phyloP scores from a whole-genome alignment of 2,797 vertebrate species.

The Sebastes miniatus region DNA sequence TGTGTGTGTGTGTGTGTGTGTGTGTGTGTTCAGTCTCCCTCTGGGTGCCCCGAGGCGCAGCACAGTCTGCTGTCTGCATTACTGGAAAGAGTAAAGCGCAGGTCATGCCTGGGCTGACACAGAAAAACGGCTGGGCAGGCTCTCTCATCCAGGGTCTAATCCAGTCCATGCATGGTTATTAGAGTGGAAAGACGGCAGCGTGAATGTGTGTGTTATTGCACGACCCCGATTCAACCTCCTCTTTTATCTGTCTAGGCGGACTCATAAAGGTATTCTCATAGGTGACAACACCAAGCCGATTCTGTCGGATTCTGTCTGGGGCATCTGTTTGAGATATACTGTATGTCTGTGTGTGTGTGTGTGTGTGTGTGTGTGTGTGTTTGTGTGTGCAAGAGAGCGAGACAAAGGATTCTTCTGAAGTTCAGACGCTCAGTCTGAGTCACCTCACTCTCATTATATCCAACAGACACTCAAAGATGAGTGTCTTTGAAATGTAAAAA shows the following conservation, averaged over 20 bases:
- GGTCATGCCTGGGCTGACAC: conserved; percentile 68
- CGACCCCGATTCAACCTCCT: conserved; percentile 41
- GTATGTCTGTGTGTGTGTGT: background rate
- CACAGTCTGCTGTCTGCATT: conserved; percentile 63
- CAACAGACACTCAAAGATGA: conserved; percentile 7
- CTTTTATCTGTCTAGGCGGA: conserved; percentile 49
- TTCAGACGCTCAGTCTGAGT: conserved; percentile 2
- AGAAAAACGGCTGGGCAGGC: conserved; percentile 53
- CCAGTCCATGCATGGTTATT: conserved; percentile 70
- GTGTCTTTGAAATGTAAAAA: conserved; percentile 40
- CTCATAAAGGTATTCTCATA: conserved; percentile 48
- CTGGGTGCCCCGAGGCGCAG: conserved; percentile 52
- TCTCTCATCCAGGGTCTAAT: conserved; percentile 60
- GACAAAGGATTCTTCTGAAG: conserved; percentile 23
- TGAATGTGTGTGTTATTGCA: conserved; percentile 50
- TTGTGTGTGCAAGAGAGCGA: background rate
- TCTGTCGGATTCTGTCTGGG: conserved; percentile 24
- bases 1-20: conserved; percentile 5
- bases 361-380: background rate
- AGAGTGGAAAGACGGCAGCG: conserved; percentile 72
- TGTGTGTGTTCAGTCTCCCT: conserved; percentile 18
- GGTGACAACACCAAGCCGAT: conserved; percentile 37
- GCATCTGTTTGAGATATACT: conserved; percentile 22
- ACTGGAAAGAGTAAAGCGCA: conserved; percentile 63
- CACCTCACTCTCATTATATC: conserved; percentile 18